Evolutionary conservation across 2,888 invertebrate species (phyloP).

Genomic region (Caenorhabditis sinica): DNA sequence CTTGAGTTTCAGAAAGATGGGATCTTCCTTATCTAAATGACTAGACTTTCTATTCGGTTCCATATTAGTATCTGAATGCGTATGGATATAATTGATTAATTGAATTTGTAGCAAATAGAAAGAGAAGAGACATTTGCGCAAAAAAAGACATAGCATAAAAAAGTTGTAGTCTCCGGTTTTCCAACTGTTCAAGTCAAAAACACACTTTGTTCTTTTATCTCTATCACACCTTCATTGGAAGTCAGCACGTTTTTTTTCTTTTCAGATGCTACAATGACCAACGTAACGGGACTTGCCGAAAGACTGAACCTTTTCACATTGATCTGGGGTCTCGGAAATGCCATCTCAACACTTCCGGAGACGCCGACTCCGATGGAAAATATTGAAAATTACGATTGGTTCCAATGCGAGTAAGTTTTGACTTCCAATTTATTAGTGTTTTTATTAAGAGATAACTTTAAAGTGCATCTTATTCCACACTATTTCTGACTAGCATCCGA

Average conservation of each 20-base stretch:
- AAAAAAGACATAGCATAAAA: not conserved
- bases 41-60: not conserved
- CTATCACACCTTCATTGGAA: not conserved
- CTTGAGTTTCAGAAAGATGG: not conserved
- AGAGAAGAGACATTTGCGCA: slow-evolving; percentile 1
- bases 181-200: slow-evolving; percentile 20
- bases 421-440: not conserved
- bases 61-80: not conserved
- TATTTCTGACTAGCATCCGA: slow-evolving; percentile 70
- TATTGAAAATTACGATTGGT: slow-evolving; percentile 58
- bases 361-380: slow-evolving; percentile 47
- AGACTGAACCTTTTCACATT: slow-evolving; percentile 68
- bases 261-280: slow-evolving; percentile 56
- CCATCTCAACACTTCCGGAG: slow-evolving; percentile 52
- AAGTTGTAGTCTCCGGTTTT: not conserved
- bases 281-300: slow-evolving; percentile 55
- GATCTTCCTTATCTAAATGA: not conserved
- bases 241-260: not conserved
- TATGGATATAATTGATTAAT: slow-evolving; percentile 3
- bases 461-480: not conserved
- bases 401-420: slow-evolving; percentile 59
- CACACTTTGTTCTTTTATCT: slow-evolving; percentile 19
- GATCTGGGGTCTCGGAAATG: slow-evolving; percentile 71
- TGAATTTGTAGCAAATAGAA: not conserved
- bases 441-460: not conserved